Evolutionary conservation across 2,888 invertebrate genomes (phyloP), one percentile per base, ranked within the genome.

Genomic region (Eledona agricola): DNA sequence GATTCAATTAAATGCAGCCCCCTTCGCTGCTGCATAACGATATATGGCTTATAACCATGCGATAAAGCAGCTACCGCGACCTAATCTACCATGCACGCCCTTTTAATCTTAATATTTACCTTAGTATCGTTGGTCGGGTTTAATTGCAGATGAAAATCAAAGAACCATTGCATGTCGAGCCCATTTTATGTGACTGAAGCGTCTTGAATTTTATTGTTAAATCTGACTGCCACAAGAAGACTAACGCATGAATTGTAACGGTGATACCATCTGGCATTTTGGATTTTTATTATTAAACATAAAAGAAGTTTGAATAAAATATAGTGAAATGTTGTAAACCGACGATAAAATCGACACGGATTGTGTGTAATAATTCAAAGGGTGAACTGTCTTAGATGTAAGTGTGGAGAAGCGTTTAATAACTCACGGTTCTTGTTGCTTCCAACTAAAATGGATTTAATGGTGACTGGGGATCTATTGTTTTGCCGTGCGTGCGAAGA

Each of bases 381-480:
- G 45, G 17, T 23, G 23, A n/a, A 15, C 25, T 37, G 2, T 5
- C 13, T 23, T 10, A 11, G 19, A 32, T 7, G 16, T 10, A 32
- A 25, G 19, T 32, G 20, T 22, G 50, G 32, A 26, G 23, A 40
- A 29, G 47, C 29, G 42, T 68, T 67, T 68, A 68, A 67, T 68
- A 68, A 68, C 66, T 65, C 62, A 62, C 59, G 55, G 57, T 65
- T 62, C 63, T 63, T 61, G 64, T 62, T 63, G 64, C 65, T 62
- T 51, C 49, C 50, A 57, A 62, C 59, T 49, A 58, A 62, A 67
- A 66, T 66, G 65, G 65, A 68, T 68, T 68, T 68, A 68, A 61
- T 61, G 65, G 62, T 59, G 64, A 62, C 66, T 66, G 57, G 67
- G 68, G 66, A 66, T 50, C 65, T 57, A 63, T 64, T 67, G 67